Evolutionary conservation across 1,140 invertebrate genomes (phyloP), one percentile per base, ranked within the genome.

Genomic region (Papilio polyxenes): DNA sequence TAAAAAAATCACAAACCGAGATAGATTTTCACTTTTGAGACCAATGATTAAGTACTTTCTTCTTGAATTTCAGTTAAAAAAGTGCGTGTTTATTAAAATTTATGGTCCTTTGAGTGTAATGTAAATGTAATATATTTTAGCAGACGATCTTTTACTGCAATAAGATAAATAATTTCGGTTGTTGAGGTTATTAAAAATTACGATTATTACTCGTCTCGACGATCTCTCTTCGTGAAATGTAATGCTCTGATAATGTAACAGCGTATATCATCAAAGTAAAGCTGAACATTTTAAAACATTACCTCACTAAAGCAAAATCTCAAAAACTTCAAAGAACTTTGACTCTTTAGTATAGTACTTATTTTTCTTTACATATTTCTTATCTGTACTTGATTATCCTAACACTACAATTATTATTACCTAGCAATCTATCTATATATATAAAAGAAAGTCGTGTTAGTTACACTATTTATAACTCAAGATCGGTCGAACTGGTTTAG

Each of bases 151-250:
- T 31, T 78, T 59, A 51, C 9, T 78, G 23, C 23, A 56, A 37
- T 51, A 56, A 8, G 15, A 77, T 10, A 51, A 77, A 37, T 2
- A 37, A 37, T 56, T 56, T 56, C 51, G 48, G n/a, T 77, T 77
- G 23, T 31, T 77, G 20, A 44, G 0, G 13, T 65, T 79, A 62
- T 62, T 48, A 79, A 62, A 65, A 79, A 79, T 79, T 48, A 79
- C 56, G 40, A 31, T 65, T 79, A 79, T 79, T 79, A 79, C 77
- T 48, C 31, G 49, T 78, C 37, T 65, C 65, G 56, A 77, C 49
- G 20, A 53, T 31, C 20, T 77, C 75, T 76, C 20, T 77, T 51
- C 75, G 65, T 72, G 53, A 48, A 77, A 77, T n/a, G 75, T 77
- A 77, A 77, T 48, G 10, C 40, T 10, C 75, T n/a, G 17, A 23